Percentiles rank a stretch among this genome's conserved stretches.
These are phyloP conservation scores for Eumeta japonica DNA, from an alignment of 1,140 invertebrate genomes.

Conservation along the genomic window DNA sequence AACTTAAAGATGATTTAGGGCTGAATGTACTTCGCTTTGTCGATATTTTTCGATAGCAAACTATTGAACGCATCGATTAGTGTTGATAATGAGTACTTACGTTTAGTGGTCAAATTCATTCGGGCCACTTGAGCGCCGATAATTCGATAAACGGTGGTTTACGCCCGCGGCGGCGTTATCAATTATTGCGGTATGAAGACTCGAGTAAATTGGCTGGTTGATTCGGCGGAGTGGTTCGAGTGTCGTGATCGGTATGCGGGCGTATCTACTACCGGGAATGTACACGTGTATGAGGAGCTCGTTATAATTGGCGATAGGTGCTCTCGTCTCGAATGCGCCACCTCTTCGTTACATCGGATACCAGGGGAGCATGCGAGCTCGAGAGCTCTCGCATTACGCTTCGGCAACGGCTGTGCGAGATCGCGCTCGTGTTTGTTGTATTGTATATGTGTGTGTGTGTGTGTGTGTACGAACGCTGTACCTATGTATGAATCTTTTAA, in stretches of 20 bases:
- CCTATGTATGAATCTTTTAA: too few relatives aligned
- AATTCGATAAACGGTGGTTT: conserved; percentile 41
- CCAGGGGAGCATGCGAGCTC: conserved; percentile 20
- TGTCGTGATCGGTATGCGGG: conserved; percentile 26
- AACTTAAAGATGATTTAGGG: too few relatives aligned
- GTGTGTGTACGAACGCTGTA: conserved; percentile 6
- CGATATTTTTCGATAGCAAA: too few relatives aligned
- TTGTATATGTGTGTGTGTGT: too few relatives aligned
- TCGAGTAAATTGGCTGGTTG: conserved; percentile 52
- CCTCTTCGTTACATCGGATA: conserved; percentile 36
- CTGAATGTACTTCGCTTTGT: too few relatives aligned
- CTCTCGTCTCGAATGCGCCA: conserved; percentile 20
- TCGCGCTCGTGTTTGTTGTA: too few relatives aligned
- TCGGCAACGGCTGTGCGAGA: too few relatives aligned
- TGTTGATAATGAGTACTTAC: conserved; percentile 25
- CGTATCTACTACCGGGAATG: too few relatives aligned
- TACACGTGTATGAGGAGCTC: conserved; percentile 18
- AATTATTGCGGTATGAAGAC: conserved; percentile 45
- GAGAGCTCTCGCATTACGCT: conserved; percentile 16
- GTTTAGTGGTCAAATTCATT: conserved; percentile 54
- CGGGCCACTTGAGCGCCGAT: conserved; percentile 39
- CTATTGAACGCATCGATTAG: too few relatives aligned
- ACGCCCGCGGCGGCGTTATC: conserved; percentile 37
- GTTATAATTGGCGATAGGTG: conserved; percentile 23
- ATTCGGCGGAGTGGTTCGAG: conserved; percentile 46